Evolutionary conservation across 2,888 invertebrate genomes (phyloP).

Genomic region (Meloe dianella): DNA sequence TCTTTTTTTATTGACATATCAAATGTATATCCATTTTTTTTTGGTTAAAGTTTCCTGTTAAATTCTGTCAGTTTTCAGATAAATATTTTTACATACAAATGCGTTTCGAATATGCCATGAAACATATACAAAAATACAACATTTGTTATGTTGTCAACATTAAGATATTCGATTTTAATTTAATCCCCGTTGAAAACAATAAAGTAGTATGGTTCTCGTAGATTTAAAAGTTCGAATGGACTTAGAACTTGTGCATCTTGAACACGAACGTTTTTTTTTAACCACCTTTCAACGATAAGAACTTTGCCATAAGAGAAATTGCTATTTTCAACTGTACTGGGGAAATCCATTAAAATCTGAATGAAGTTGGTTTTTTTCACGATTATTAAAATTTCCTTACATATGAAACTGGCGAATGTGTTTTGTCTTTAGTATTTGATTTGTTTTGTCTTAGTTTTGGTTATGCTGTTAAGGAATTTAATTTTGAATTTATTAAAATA

Average conservation of each 20-base stretch:
- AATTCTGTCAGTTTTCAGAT: background rate
- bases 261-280: background rate
- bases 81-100: background rate
- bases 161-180: background rate
- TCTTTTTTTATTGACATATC: too few species aligned
- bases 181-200: background rate
- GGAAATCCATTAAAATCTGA: slow-evolving; percentile 7
- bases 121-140: background rate
- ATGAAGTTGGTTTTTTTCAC: background rate
- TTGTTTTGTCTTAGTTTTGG: background rate
- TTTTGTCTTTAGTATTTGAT: background rate
- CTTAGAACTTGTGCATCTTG: background rate
- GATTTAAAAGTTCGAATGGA: background rate
- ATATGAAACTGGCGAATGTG: background rate
- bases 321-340: background rate
- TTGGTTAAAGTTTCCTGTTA: background rate
- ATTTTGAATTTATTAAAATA: background rate
- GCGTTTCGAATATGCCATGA: background rate
- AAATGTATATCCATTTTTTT: too few species aligned
- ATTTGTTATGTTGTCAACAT: background rate
- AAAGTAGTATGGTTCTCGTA: background rate
- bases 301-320: background rate
- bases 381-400: background rate
- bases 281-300: background rate
- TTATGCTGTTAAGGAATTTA: background rate